phyloP scores from a whole-genome alignment of 2,888 invertebrate genomes.

The Charanyca ferruginea region DNA sequence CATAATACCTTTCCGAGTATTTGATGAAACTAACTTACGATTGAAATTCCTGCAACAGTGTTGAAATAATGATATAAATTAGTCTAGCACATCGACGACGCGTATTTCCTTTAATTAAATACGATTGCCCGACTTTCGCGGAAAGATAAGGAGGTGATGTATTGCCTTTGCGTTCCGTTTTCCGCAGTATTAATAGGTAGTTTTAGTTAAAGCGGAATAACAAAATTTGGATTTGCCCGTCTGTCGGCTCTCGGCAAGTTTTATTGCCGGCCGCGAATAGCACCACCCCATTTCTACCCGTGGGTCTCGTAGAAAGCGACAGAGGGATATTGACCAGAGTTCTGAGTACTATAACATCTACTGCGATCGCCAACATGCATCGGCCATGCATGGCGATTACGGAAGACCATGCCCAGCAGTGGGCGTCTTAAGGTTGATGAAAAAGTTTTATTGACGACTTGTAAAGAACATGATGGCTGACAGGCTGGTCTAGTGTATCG shows the following conservation, averaged over 20 bases:
- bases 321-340: no score
- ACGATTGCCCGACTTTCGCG: slow-evolving; percentile 49
- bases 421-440: no score
- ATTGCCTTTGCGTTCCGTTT: slow-evolving; percentile 40
- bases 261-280: no score
- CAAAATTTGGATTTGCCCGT: slow-evolving; percentile 4
- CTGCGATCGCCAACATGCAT: no score
- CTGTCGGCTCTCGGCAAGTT: slow-evolving; percentile 1
- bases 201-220: slow-evolving; percentile 15
- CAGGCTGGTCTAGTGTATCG: no score
- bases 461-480: no score
- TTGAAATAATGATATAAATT: slow-evolving; percentile 43
- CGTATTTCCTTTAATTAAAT: slow-evolving; percentile 52
- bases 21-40: not conserved
- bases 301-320: no score
- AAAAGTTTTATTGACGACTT: no score
- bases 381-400: no score
- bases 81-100: slow-evolving; percentile 28
- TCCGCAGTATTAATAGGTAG: slow-evolving; percentile 26
- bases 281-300: no score
- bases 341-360: no score
- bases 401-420: no score
- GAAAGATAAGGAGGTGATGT: slow-evolving; percentile 48
- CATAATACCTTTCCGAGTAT: not conserved
- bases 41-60: slow-evolving; percentile 10